Evolutionary conservation across 2,113 vertebrate genomes (phyloP).

Genomic region (Capreolus pygargus): DNA sequence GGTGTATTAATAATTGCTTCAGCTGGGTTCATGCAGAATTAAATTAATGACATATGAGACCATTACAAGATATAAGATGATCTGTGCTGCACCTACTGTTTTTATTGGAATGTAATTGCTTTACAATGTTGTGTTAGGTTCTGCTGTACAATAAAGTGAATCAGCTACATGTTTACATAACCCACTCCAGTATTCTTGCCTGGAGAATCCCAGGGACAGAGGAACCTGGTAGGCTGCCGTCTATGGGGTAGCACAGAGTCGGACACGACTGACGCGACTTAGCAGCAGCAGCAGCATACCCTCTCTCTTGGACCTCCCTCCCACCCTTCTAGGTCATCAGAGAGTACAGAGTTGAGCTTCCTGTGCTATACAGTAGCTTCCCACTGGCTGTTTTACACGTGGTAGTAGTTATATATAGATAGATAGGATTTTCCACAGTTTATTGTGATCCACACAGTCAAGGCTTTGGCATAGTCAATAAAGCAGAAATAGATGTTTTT

Average conservation of each 20-base stretch:
- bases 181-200: not conserved
- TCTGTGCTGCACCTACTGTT: not conserved
- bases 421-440: not conserved
- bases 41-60: not conserved
- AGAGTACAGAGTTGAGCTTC: not conserved
- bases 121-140: not conserved
- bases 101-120: not conserved
- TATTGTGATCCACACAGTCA: too few species aligned
- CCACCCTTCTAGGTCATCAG: not conserved
- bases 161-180: not conserved
- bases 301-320: not conserved
- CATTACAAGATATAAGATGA: not conserved
- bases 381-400: not conserved
- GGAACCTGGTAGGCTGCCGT: accelerated
- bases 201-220: not conserved
- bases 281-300: not conserved
- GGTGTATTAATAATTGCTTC: not conserved
- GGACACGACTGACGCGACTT: accelerated
- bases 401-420: not conserved
- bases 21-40: not conserved
- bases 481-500: too few species aligned
- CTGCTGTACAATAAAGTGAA: not conserved
- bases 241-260: not conserved
- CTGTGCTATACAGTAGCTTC: not conserved
- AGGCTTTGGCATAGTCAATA: too few species aligned